Evolutionary conservation across 2,113 vertebrate genomes (phyloP).

Genomic region (Malurus cyaneus): DNA sequence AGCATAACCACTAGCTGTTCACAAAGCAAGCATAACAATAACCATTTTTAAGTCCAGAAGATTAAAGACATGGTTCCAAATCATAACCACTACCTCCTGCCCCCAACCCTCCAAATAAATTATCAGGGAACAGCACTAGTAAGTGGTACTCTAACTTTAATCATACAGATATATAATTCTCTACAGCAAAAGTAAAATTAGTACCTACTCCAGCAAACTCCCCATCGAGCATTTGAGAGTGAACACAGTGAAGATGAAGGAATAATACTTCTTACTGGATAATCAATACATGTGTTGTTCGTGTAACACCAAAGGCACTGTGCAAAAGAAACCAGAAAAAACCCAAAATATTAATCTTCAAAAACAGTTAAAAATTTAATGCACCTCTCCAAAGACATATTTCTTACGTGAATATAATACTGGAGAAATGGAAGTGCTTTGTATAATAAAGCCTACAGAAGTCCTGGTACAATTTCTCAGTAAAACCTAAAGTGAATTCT

Average conservation of each 20-base stretch:
- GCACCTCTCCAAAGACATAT: not conserved
- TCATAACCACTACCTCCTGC: not conserved
- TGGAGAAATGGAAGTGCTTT: not conserved
- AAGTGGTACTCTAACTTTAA: not conserved
- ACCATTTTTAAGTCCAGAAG: not conserved
- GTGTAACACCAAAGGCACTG: conserved; percentile 88
- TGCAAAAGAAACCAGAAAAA: not conserved
- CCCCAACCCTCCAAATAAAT: not conserved
- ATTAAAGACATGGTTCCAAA: not conserved
- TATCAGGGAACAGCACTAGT: not conserved
- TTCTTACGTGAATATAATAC: not conserved
- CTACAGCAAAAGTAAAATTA: not conserved
- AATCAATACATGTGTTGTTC: conserved; percentile 80
- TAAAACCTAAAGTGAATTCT: not conserved
- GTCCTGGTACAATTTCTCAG: not conserved
- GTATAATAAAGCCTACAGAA: not conserved
- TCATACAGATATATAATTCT: not conserved
- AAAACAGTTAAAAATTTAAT: not conserved
- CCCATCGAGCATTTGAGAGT: conserved; percentile 84
- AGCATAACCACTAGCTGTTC: not conserved
- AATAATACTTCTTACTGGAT: conserved; percentile 82
- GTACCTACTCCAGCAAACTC: conserved; percentile 87
- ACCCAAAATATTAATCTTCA: not conserved
- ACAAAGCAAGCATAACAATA: not conserved
- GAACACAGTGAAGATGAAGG: conserved; percentile 78